phyloP scores from a whole-genome alignment of 2,888 invertebrate species.

The Holacanthella duospinosa region DNA sequence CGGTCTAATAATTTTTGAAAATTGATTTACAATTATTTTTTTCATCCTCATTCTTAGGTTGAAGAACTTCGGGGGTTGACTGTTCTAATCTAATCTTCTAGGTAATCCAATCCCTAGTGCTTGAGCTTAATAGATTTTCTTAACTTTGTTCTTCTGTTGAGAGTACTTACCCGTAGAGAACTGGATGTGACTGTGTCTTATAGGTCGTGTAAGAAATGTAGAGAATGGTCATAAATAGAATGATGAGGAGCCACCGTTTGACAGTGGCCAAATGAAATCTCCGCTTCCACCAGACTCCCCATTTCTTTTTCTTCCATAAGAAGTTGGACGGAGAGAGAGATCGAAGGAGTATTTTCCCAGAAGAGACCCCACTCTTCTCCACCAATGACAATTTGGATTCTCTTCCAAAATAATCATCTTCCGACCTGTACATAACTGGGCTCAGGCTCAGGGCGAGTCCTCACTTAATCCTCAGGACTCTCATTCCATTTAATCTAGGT shows the following conservation, averaged over 20 bases:
- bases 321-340: neutral
- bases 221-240: constrained; percentile 21
- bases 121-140: no score
- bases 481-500: no score
- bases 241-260: constrained; percentile 30
- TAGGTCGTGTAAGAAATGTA: constrained; percentile 29
- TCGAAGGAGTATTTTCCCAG: neutral
- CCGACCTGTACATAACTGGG: neutral
- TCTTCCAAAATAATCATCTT: neutral
- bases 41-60: no score
- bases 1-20: no score
- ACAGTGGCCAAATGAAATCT: constrained; percentile 29
- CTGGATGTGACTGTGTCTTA: constrained; percentile 25
- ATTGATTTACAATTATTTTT: no score
- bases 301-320: constrained; percentile 2
- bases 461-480: no score
- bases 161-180: constrained; percentile 31
- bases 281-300: constrained; percentile 17
- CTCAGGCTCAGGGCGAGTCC: neutral
- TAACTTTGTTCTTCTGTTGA: no score
- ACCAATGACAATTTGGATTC: neutral
- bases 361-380: no score
- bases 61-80: no score
- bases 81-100: no score
- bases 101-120: no score